Conservation (phyloP, 2,113 vertebrate species). For the Rhea americana region DNA sequence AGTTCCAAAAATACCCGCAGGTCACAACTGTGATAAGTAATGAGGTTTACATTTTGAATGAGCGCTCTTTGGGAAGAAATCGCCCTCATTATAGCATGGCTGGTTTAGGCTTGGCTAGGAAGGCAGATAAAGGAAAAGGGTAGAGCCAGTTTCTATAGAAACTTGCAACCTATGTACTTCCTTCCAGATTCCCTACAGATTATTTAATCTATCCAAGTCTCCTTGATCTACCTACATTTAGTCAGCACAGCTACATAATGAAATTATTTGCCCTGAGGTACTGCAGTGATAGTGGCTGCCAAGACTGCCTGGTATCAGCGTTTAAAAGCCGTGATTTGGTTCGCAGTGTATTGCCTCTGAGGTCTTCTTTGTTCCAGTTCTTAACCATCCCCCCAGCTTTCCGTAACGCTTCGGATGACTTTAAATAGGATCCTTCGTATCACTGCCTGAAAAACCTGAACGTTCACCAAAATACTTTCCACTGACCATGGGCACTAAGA, state of each 20-base stretch:
- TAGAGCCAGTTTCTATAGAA: background rate
- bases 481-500: background rate
- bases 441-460: background rate
- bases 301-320: background rate
- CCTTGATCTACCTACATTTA: background rate
- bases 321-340: slow-evolving; percentile 13
- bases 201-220: background rate
- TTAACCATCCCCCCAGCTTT: background rate
- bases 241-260: background rate
- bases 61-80: background rate
- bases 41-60: background rate
- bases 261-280: slow-evolving; percentile 6
- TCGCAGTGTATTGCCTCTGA: background rate
- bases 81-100: background rate
- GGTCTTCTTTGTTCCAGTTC: background rate
- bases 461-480: background rate
- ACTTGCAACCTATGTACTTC: background rate
- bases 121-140: background rate
- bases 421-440: background rate
- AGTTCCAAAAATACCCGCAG: background rate
- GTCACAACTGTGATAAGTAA: rapidly evolving
- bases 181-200: background rate
- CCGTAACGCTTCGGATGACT: background rate
- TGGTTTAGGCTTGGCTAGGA: background rate
- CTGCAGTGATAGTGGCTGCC: background rate